phyloP scores from a whole-genome alignment of 2,888 invertebrate genomes.

The Drosophila maculinotata region DNA sequence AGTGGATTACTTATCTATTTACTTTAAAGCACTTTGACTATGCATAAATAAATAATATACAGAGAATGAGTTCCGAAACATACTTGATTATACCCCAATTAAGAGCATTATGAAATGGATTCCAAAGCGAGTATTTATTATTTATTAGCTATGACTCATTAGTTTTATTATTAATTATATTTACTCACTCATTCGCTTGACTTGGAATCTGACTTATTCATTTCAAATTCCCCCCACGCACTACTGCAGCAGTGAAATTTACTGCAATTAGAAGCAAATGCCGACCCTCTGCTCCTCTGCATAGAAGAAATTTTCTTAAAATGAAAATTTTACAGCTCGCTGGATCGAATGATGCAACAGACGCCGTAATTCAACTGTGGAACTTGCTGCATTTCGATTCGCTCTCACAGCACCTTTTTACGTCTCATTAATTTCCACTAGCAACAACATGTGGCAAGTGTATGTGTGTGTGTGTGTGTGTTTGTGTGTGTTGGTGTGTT shows the following conservation, averaged over 20 bases:
- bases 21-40: too few species aligned
- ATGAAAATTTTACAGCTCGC: constrained; percentile 59
- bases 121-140: not conserved
- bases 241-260: constrained; percentile 8
- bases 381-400: constrained; percentile 37
- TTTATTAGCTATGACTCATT: constrained; percentile 15
- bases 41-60: too few species aligned
- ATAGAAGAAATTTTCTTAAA: constrained; percentile 11
- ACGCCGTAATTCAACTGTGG: constrained; percentile 46
- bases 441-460: constrained; percentile 17
- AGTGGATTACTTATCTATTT: too few species aligned
- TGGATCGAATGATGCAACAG: constrained; percentile 70
- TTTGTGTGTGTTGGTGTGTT: constrained; percentile 15
- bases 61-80: not conserved
- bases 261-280: constrained; percentile 25
- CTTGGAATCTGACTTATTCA: not conserved
- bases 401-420: constrained; percentile 58
- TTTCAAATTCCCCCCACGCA: constrained; percentile 16
- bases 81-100: not conserved
- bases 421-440: constrained; percentile 73
- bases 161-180: constrained; percentile 12
- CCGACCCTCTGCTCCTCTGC: not conserved
- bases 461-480: constrained; percentile 10
- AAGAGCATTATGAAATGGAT: not conserved
- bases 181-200: constrained; percentile 21